These are phyloP conservation scores for Malthinus seriepunctatus DNA, from an alignment of 2,888 invertebrate species.

Conservation along the genomic window DNA sequence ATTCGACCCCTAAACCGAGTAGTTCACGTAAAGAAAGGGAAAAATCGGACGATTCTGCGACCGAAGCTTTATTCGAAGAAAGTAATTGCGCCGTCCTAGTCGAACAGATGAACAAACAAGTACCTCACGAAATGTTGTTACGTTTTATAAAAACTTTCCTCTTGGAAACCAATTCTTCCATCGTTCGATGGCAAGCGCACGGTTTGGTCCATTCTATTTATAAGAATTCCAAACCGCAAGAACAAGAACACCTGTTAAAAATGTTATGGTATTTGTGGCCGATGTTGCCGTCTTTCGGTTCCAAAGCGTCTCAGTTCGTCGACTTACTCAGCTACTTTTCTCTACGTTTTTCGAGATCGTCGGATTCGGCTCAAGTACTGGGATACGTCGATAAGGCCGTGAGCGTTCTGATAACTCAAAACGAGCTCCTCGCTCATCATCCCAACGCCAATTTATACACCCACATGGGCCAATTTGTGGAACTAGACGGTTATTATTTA, in stretches of 20 bases:
- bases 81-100: slow-evolving; percentile 69
- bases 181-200: slow-evolving; percentile 95
- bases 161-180: slow-evolving; percentile 89
- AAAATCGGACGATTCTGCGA: slow-evolving; percentile 68
- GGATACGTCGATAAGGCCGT: slow-evolving; percentile 88
- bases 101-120: slow-evolving; percentile 70
- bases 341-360: slow-evolving; percentile 79
- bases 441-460: slow-evolving; percentile 94
- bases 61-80: slow-evolving; percentile 69
- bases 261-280: slow-evolving; percentile 93
- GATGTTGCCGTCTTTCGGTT: slow-evolving; percentile 84
- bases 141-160: slow-evolving; percentile 88
- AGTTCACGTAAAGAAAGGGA: slow-evolving; percentile 62
- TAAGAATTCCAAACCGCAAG: slow-evolving; percentile 77
- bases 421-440: slow-evolving; percentile 85
- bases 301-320: slow-evolving; percentile 95
- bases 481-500: slow-evolving; percentile 93
- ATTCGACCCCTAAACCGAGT: slow-evolving; percentile 17
- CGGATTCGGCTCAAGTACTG: slow-evolving; percentile 63
- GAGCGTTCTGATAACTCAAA: slow-evolving; percentile 83
- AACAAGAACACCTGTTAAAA: slow-evolving; percentile 80
- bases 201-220: slow-evolving; percentile 82
- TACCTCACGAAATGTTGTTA: slow-evolving; percentile 65
- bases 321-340: slow-evolving; percentile 95
- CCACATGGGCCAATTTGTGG: slow-evolving; percentile 89